Percentiles rank a stretch among this genome's conserved stretches.
phyloP scores from a whole-genome alignment of 1,140 invertebrate species.

The Diachasmimorpha longicaudata region DNA sequence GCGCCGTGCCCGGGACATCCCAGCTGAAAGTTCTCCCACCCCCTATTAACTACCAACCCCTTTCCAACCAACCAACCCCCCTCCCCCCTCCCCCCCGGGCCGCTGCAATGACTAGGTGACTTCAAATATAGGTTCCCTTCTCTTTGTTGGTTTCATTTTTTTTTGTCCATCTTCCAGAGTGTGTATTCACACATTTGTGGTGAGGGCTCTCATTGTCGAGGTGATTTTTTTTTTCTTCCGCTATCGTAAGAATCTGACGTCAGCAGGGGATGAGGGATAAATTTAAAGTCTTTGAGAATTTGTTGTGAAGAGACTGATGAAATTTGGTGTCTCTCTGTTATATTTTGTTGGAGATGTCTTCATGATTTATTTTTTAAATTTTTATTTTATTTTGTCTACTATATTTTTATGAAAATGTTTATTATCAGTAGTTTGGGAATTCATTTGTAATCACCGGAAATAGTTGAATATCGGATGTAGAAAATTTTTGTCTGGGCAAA shows the following conservation, averaged over 20 bases:
- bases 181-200: not conserved
- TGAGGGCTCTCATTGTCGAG: not conserved
- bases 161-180: not conserved
- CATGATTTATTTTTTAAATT: no score
- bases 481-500: no score
- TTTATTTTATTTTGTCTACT: no score
- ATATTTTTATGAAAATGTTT: no score
- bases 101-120: not conserved
- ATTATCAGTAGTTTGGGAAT: no score
- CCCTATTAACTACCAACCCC: conserved; percentile 16
- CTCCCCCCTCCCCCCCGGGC: not conserved
- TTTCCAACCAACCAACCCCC: no score
- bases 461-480: no score
- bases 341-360: no score
- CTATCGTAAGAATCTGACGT: not conserved
- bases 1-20: conserved; percentile 41
- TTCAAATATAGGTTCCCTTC: not conserved
- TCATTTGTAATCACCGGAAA: no score
- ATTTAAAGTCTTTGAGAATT: not conserved
- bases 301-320: no score
- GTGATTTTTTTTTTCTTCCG: not conserved
- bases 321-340: no score
- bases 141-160: not conserved
- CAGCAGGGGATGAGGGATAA: not conserved
- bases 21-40: conserved; percentile 40